Evolutionary conservation across 2,113 vertebrate species (phyloP).

Genomic region (Neoarius graeffei): DNA sequence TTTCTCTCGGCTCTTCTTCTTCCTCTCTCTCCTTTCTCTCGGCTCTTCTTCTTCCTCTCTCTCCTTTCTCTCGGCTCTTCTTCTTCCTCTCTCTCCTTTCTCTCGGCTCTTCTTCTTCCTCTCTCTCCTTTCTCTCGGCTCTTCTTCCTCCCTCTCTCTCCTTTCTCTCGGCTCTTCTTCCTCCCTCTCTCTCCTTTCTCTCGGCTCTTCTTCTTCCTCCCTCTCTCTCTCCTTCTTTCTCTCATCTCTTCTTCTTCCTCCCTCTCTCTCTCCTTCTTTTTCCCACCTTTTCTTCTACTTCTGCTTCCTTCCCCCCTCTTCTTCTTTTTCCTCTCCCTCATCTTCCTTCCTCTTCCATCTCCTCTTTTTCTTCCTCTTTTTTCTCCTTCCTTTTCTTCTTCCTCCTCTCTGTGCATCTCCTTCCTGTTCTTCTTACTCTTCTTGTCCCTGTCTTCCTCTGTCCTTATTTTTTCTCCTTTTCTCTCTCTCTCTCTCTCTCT

Average conservation of each 20-base stretch:
- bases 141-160: no score
- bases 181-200: background rate
- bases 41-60: background rate
- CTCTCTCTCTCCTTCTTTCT: no score
- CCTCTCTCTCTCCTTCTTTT: no score
- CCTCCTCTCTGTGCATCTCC: background rate
- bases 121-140: no score
- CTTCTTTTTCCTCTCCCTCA: background rate
- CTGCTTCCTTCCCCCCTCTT: no score
- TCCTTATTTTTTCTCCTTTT: no score
- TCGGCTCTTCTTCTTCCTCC: no score
- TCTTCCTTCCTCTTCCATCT: background rate
- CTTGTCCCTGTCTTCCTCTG: background rate
- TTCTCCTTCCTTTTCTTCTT: background rate
- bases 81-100: background rate
- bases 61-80: background rate
- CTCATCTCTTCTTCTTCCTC: no score
- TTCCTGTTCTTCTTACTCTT: background rate
- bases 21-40: rapidly evolving
- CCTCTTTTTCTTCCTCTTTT: background rate
- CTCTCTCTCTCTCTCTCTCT: background rate
- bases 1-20: no score
- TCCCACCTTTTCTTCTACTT: no score
- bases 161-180: no score
- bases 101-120: background rate